Evolutionary conservation across 2,113 vertebrate genomes (phyloP).

Genomic region (Sciurus niger): DNA sequence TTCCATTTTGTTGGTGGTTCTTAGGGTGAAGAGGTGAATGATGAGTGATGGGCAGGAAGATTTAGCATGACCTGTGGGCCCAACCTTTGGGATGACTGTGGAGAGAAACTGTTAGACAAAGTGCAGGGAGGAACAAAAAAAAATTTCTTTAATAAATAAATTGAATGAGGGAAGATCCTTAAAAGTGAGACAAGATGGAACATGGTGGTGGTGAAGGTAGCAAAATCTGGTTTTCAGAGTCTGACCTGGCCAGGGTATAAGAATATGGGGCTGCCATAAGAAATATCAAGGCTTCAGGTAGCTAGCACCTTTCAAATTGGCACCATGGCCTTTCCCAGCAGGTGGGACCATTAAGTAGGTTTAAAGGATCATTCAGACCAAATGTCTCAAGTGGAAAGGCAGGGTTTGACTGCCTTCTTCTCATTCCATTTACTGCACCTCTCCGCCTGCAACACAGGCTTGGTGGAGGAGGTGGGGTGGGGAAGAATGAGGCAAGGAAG

Average conservation of each 20-base stretch:
- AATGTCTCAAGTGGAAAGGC: not conserved
- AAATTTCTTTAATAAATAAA: not conserved
- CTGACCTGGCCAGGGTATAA: not conserved
- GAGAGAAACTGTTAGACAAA: not conserved
- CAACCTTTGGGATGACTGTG: not conserved
- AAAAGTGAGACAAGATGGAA: not conserved
- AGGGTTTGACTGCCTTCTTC: not conserved
- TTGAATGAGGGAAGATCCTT: not conserved
- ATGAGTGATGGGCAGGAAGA: not conserved
- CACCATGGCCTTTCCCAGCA: constrained; percentile 65
- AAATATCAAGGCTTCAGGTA: constrained; percentile 67
- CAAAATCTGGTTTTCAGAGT: not conserved
- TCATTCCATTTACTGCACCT: not conserved
- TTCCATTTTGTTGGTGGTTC: not conserved
- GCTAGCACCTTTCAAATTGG: constrained; percentile 83
- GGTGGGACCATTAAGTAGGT: constrained; percentile 38
- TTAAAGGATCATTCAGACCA: not conserved
- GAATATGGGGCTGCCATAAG: not conserved
- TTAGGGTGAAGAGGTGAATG: not conserved
- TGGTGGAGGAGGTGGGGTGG: not conserved
- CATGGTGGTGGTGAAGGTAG: not conserved
- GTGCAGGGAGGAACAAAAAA: not conserved
- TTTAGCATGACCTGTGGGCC: constrained; percentile 16
- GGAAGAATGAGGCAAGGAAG: not conserved
- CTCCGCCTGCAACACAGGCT: not conserved